phyloP scores from a whole-genome alignment of 92 coral and sea anemone genomes.

The Zoanthus sociatus region DNA sequence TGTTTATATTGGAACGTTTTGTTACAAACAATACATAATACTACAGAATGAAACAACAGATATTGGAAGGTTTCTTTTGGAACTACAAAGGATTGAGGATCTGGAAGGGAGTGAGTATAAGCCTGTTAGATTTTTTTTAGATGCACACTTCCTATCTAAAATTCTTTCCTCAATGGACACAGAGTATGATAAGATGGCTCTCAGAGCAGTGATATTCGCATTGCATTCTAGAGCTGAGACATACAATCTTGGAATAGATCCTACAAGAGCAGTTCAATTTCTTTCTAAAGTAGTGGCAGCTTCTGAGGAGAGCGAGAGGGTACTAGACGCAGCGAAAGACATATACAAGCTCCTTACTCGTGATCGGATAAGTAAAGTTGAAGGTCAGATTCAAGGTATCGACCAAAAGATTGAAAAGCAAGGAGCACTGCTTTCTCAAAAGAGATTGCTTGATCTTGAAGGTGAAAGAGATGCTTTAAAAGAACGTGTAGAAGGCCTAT shows the following conservation, averaged over 20 bases:
- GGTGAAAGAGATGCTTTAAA: constrained; percentile 19
- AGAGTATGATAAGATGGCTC: too few relatives aligned
- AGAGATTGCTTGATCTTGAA: constrained; percentile 27
- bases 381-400: constrained; percentile 50
- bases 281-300: constrained; percentile 52
- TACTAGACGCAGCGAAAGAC: constrained; percentile 56
- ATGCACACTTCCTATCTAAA: too few relatives aligned
- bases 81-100: too few relatives aligned
- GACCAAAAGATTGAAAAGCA: constrained; percentile 15
- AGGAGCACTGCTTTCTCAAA: background rate
- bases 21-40: constrained; percentile 48
- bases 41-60: constrained; percentile 59
- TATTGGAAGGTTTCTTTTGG: constrained; percentile 52
- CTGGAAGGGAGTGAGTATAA: too few relatives aligned
- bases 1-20: constrained; percentile 24
- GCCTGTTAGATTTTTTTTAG: too few relatives aligned
- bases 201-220: too few relatives aligned
- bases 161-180: too few relatives aligned
- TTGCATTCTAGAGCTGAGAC: constrained; percentile 61
- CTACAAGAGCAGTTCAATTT: constrained; percentile 43
- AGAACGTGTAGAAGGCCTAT: constrained; percentile 4
- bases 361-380: constrained; percentile 54
- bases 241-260: constrained; percentile 52
- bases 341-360: constrained; percentile 50
- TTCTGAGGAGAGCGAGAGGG: constrained; percentile 58